phyloP scores from a whole-genome alignment of 2,797 vertebrate genomes.

The Hydrolagus colliei region DNA sequence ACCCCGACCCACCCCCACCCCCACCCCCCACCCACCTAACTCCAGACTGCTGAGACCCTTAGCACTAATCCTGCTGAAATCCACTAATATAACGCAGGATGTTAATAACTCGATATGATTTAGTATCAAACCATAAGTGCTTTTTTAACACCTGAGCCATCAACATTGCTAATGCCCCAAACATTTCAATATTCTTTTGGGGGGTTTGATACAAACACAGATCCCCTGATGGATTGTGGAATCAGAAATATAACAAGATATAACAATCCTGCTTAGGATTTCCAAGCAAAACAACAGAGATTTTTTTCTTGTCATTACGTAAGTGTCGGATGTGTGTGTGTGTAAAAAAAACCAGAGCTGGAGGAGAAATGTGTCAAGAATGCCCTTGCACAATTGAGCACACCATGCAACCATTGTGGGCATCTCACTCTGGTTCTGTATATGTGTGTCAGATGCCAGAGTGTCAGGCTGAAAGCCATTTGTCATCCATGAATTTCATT shows the following conservation, averaged over 20 bases:
- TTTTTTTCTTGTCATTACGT: conserved; percentile 12
- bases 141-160: no score
- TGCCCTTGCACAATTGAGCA: conserved; percentile 46
- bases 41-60: no score
- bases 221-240: no score
- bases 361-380: conserved; percentile 38
- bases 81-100: no score
- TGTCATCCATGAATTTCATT: conserved; percentile 98
- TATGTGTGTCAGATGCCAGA: conserved; percentile 78
- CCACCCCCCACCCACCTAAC: no score
- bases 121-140: no score
- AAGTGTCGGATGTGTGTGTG: not conserved
- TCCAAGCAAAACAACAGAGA: conserved; percentile 14
- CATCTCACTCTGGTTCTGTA: conserved; percentile 56
- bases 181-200: no score
- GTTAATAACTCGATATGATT: no score
- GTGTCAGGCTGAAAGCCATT: conserved; percentile 85
- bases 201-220: not conserved
- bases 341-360: not conserved
- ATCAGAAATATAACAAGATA: conserved; percentile 7
- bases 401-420: conserved; percentile 65
- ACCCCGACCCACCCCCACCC: no score
- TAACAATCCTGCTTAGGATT: not conserved
- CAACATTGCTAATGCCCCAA: no score
- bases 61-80: no score